Percentiles rank a stretch among this genome's conserved stretches.
Conservation (phyloP, 2,797 vertebrate species). For the Enteromius viviparus region DNA sequence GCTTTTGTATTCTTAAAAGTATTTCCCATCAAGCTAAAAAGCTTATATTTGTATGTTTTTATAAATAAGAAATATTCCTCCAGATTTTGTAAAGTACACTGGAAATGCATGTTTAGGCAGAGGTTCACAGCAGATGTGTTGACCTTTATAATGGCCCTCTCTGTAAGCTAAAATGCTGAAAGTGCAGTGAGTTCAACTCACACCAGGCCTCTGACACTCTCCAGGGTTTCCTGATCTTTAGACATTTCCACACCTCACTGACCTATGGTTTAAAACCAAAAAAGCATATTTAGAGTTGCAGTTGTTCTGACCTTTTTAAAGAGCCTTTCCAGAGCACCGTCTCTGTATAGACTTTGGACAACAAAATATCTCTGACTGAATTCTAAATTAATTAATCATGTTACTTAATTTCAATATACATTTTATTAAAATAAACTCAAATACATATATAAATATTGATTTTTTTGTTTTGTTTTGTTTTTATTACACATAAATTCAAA, state of each 20-base stretch:
- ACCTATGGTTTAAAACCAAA: neutral
- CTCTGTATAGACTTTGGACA: neutral
- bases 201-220: neutral
- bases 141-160: neutral
- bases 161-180: neutral
- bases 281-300: neutral
- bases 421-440: neutral
- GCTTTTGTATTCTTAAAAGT: neutral
- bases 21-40: neutral
- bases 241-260: neutral
- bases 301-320: conserved; percentile 2
- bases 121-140: neutral
- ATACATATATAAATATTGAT: too few species aligned
- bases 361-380: neutral
- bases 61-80: neutral
- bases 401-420: neutral
- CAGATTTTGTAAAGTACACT: conserved; percentile 4
- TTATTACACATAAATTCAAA: neutral
- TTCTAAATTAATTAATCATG: neutral
- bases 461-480: neutral
- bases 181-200: conserved; percentile 17
- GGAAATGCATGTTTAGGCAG: neutral
- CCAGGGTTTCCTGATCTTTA: neutral
- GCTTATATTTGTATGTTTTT: neutral
- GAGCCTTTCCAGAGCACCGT: neutral